These are phyloP conservation scores for Etheostoma spectabile DNA, from an alignment of 2,113 vertebrate species.

Conservation along the genomic window DNA sequence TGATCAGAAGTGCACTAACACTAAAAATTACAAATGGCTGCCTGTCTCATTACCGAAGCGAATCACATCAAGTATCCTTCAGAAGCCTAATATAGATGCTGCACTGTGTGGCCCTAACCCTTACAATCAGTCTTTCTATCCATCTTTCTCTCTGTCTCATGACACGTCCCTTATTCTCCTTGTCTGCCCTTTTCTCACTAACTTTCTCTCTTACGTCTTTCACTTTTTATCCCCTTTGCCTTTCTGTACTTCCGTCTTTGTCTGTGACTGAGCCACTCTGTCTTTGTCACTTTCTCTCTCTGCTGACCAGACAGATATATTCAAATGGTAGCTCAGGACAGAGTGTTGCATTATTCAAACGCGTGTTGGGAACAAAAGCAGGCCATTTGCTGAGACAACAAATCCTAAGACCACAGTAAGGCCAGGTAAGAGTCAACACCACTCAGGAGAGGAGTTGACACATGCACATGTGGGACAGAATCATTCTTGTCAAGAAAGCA, in stretches of 20 bases:
- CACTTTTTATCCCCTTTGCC: conserved; percentile 45
- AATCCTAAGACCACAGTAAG: conserved; percentile 19
- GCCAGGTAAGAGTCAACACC: neutral
- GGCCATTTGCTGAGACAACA: conserved; percentile 54
- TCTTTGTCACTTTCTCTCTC: conserved; percentile 53
- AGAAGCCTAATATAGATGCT: conserved; percentile 49
- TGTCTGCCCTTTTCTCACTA: neutral
- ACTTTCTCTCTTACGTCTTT: conserved; percentile 19
- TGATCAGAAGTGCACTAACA: conserved; percentile 42
- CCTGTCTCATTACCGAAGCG: conserved; percentile 71
- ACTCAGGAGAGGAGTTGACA: conserved; percentile 3
- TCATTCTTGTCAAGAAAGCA: neutral
- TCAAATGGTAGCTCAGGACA: conserved; percentile 58
- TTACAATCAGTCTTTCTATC: conserved; percentile 48
- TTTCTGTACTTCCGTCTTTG: conserved; percentile 35
- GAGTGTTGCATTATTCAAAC: conserved; percentile 64
- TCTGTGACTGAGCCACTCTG: conserved; percentile 21
- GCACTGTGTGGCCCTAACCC: conserved; percentile 44
- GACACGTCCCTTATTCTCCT: conserved; percentile 5
- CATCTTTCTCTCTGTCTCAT: conserved; percentile 40
- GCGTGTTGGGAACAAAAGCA: conserved; percentile 43
- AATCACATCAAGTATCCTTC: conserved; percentile 67
- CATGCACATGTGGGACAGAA: neutral
- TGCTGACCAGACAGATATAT: conserved; percentile 66
- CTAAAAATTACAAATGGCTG: conserved; percentile 65